A percentile compares a stretch with the other conserved stretches of the same genome.
Evolutionary conservation across 2,888 invertebrate species (phyloP).

Genomic region (Baronia brevicornis): DNA sequence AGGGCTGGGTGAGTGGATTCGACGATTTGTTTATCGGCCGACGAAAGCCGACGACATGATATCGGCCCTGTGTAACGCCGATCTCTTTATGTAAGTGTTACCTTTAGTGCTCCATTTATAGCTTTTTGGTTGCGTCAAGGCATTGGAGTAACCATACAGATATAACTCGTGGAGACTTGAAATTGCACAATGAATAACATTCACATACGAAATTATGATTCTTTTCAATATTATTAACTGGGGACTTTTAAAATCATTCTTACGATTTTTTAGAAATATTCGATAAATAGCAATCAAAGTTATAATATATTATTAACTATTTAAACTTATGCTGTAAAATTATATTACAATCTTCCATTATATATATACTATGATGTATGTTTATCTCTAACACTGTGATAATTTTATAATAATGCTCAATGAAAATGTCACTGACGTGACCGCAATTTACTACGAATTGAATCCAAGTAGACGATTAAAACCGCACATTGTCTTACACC

Average conservation of each 20-base stretch:
- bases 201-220: too few relatives aligned
- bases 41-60: conserved; percentile 58
- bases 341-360: too few relatives aligned
- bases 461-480: conserved; percentile 50
- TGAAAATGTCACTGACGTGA: conserved; percentile 22
- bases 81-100: conserved; percentile 67
- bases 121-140: conserved; percentile 50
- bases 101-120: conserved; percentile 63
- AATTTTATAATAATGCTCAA: neutral
- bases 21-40: conserved; percentile 68
- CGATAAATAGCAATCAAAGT: too few relatives aligned
- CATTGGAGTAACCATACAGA: conserved; percentile 27
- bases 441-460: conserved; percentile 36
- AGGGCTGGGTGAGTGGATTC: conserved; percentile 52
- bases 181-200: too few relatives aligned
- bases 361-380: too few relatives aligned
- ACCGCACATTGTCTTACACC: conserved; percentile 53
- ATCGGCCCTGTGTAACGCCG: conserved; percentile 52
- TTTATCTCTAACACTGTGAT: too few relatives aligned
- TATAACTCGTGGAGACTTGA: conserved; percentile 27
- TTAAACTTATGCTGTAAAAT: too few relatives aligned
- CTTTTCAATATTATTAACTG: too few relatives aligned
- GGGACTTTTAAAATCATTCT: too few relatives aligned
- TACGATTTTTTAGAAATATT: too few relatives aligned
- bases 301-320: too few relatives aligned